phyloP scores from a whole-genome alignment of 2,888 invertebrate genomes.

The Priocnemis perturbator region DNA sequence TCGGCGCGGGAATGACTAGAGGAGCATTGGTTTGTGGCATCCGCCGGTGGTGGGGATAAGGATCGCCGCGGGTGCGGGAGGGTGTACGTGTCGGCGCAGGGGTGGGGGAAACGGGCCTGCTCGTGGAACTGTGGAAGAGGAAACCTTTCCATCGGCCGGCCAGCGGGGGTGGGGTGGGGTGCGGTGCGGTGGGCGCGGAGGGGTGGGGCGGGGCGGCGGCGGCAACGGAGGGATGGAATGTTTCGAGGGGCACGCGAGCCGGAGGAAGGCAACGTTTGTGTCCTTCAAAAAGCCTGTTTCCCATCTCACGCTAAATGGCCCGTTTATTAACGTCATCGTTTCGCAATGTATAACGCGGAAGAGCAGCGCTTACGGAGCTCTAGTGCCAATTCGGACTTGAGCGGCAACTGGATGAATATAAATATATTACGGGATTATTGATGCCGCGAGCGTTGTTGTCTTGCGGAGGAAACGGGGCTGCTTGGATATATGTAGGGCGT shows the following conservation, averaged over 20 bases:
- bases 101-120: no score
- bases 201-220: neutral
- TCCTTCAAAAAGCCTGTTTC: conserved; percentile 34
- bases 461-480: no score
- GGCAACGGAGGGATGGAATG: neutral
- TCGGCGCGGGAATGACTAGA: conserved; percentile 70
- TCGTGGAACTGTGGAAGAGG: neutral
- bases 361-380: no score
- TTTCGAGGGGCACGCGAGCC: conserved; percentile 13
- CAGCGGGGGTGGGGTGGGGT: no score
- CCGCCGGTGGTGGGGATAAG: conserved; percentile 41
- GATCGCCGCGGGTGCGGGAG: conserved; percentile 19
- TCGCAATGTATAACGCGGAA: conserved; percentile 15
- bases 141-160: neutral
- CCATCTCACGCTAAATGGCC: conserved; percentile 34
- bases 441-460: no score
- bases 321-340: conserved; percentile 39
- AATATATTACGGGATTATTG: no score
- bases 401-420: neutral
- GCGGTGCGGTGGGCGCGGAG: neutral
- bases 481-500: no score
- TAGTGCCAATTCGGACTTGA: conserved; percentile 2
- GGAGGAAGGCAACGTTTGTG: conserved; percentile 30
- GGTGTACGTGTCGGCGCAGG: conserved; percentile 13
- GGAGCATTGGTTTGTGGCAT: conserved; percentile 53